A percentile compares a stretch with the other conserved stretches of the same genome.
Conservation (phyloP, 1,140 invertebrate genomes). For the Drepana arcuata region DNA sequence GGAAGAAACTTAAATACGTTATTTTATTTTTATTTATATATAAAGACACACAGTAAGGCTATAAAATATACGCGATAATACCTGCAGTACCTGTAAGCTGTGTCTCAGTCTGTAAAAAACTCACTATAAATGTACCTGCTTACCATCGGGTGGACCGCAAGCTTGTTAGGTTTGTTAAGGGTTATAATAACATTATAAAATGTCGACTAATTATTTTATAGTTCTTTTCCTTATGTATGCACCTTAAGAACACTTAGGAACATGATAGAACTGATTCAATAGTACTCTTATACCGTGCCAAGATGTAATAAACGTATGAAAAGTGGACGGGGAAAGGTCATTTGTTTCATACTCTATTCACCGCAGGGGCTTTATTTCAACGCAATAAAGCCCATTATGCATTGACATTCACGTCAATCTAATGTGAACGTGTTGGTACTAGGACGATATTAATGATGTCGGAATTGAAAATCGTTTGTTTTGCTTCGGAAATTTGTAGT, state of each 20-base stretch:
- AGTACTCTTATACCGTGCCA: conserved; percentile 42
- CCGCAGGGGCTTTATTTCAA: conserved; percentile 14
- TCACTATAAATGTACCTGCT: too few species aligned
- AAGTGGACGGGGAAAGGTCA: conserved; percentile 34
- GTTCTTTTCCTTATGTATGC: conserved; percentile 6
- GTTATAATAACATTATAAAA: conserved; percentile 4
- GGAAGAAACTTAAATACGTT: too few species aligned
- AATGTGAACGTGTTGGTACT: conserved; percentile 18
- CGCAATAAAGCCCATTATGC: conserved; percentile 19
- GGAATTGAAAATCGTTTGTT: conserved; percentile 43
- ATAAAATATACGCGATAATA: too few species aligned
- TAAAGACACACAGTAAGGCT: too few species aligned
- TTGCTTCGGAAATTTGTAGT: conserved; percentile 29
- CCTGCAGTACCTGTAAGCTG: too few species aligned
- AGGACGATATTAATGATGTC: conserved; percentile 41
- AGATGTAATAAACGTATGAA: conserved; percentile 48
- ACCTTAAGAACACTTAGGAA: conserved; percentile 21
- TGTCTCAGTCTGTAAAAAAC: too few species aligned
- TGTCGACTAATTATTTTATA: neutral
- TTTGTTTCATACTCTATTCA: conserved; percentile 28
- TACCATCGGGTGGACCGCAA: too few species aligned
- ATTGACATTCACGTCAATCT: conserved; percentile 1
- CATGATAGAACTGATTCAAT: conserved; percentile 41
- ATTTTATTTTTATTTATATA: too few species aligned
- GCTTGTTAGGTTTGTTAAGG: too few species aligned